These are phyloP conservation scores for Atrina japonica DNA, from an alignment of 2,888 invertebrate genomes.

Conservation along the genomic window DNA sequence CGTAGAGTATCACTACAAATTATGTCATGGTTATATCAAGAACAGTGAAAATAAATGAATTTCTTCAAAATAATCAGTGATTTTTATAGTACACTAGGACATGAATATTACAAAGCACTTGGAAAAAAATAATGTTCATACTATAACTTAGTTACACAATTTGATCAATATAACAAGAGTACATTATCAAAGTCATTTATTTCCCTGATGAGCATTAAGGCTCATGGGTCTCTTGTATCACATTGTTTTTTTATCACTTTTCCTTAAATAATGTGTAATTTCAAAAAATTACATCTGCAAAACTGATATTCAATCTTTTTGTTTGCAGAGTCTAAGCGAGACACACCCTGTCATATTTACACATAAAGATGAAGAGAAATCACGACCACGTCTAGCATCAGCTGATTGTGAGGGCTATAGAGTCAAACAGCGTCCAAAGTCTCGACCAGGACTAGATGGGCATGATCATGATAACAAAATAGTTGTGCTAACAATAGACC, in stretches of 20 bases:
- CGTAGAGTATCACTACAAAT: too few species aligned
- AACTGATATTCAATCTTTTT: neutral
- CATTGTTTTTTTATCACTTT: neutral
- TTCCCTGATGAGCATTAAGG: too few species aligned
- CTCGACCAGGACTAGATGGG: slow-evolving; percentile 57
- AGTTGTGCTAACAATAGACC: slow-evolving; percentile 65
- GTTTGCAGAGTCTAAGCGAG: slow-evolving; percentile 68
- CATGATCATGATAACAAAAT: slow-evolving; percentile 60
- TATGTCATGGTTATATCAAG: too few species aligned
- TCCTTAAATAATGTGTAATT: neutral
- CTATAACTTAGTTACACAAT: too few species aligned
- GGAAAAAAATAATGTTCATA: too few species aligned
- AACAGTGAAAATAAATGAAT: too few species aligned
- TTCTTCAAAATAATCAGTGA: too few species aligned
- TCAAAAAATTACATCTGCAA: too few species aligned
- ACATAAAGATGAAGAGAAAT: slow-evolving; percentile 36
- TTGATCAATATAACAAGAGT: too few species aligned
- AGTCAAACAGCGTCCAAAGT: slow-evolving; percentile 67
- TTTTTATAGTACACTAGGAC: too few species aligned
- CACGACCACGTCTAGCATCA: slow-evolving; percentile 27
- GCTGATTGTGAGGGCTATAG: slow-evolving; percentile 54
- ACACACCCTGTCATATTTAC: slow-evolving; percentile 69
- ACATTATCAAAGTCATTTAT: too few species aligned
- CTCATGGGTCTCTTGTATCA: neutral
- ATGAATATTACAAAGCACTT: too few species aligned